Percentiles rank a stretch among this genome's conserved stretches.
Evolutionary conservation across 2,113 vertebrate species (phyloP).

Genomic region (Aegotheles bennettii): DNA sequence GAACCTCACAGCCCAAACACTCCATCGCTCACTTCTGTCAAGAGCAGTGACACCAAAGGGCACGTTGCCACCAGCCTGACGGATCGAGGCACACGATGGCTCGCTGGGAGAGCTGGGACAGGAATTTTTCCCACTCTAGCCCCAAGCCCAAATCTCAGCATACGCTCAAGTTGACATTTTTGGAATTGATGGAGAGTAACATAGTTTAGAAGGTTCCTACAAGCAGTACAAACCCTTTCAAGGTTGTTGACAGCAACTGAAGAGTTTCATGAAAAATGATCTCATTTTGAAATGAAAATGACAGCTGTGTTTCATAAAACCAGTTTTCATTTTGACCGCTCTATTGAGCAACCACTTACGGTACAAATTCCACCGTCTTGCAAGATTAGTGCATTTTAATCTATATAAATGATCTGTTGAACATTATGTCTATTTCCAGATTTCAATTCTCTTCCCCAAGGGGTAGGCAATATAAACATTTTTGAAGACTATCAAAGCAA

Average conservation of each 20-base stretch:
- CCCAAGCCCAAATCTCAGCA: background rate
- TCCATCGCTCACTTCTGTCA: background rate
- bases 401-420: background rate
- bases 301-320: background rate
- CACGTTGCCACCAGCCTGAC: background rate
- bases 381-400: background rate
- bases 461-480: background rate
- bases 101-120: background rate
- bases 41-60: background rate
- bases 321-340: background rate
- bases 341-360: background rate
- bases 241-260: background rate
- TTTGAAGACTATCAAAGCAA: background rate
- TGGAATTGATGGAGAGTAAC: background rate
- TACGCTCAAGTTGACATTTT: background rate
- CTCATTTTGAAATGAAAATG: background rate
- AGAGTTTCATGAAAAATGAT: background rate
- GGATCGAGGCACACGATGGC: rapidly evolving
- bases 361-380: background rate
- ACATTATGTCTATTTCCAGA: background rate
- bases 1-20: background rate
- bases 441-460: background rate
- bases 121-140: background rate
- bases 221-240: background rate
- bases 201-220: background rate